Percentiles rank a stretch among this genome's conserved stretches.
These are phyloP conservation scores for Chymomyza caudatula DNA, from an alignment of 2,888 invertebrate genomes.

Conservation along the genomic window DNA sequence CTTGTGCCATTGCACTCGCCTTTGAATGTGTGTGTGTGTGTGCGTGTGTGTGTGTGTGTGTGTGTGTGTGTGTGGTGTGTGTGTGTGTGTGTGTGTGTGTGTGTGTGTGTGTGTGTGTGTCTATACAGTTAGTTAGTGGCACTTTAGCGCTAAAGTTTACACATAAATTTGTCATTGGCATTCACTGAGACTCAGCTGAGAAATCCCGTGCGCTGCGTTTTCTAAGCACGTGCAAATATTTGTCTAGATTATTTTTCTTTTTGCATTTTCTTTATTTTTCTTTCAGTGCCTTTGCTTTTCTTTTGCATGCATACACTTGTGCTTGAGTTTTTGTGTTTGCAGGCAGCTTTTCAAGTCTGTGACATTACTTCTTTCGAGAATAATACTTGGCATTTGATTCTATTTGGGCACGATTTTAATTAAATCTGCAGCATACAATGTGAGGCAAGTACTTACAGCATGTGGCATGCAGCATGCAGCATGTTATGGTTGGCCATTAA, in stretches of 20 bases:
- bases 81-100: constrained; percentile 1
- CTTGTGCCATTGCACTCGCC: constrained; percentile 64
- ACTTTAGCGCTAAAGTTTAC: constrained; percentile 70
- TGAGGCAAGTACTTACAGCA: not conserved
- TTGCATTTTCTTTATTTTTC: constrained; percentile 3
- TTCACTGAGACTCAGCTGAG: constrained; percentile 37
- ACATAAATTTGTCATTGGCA: constrained; percentile 73
- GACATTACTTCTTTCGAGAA: constrained; percentile 9
- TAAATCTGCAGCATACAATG: constrained; percentile 17
- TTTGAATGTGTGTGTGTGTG: constrained; percentile 8
- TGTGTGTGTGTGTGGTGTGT: constrained; percentile 2
- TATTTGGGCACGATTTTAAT: constrained; percentile 25
- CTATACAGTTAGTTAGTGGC: constrained; percentile 65
- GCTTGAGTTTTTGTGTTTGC: not conserved
- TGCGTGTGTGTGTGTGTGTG: constrained; percentile 15
- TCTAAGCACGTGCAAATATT: constrained; percentile 47
- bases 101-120: constrained; percentile 15
- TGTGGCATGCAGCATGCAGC: not conserved
- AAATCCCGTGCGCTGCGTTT: constrained; percentile 33
- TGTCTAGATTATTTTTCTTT: constrained; percentile 33
- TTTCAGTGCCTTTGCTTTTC: constrained; percentile 29
- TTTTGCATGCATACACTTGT: constrained; percentile 18
- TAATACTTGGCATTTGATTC: constrained; percentile 6
- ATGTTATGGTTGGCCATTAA: constrained; percentile 24
- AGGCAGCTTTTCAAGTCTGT: not conserved